Evolutionary conservation across 2,888 invertebrate species (phyloP).

Genomic region (Stenchaetothrips biformis): DNA sequence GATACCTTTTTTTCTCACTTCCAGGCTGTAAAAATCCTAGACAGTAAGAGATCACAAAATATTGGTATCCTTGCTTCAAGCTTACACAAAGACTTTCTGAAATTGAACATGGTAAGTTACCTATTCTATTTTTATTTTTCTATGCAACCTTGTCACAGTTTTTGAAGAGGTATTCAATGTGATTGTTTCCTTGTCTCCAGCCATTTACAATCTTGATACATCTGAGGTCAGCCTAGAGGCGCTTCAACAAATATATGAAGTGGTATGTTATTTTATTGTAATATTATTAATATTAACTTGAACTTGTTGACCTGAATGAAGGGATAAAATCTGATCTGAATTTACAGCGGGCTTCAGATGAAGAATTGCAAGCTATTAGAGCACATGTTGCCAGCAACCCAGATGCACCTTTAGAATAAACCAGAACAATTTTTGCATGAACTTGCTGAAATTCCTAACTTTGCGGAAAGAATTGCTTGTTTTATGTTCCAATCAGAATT

Average conservation of each 20-base stretch:
- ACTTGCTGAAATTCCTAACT: slow-evolving; percentile 81
- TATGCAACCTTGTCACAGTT: slow-evolving; percentile 14
- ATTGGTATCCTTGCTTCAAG: slow-evolving; percentile 92
- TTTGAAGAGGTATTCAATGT: not conserved
- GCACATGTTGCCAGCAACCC: slow-evolving; percentile 64
- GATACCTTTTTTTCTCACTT: slow-evolving; percentile 32
- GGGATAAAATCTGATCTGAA: slow-evolving; percentile 4
- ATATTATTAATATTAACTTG: not conserved
- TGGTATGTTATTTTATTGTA: slow-evolving; percentile 63
- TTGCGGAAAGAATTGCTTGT: slow-evolving; percentile 85
- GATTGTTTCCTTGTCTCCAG: slow-evolving; percentile 43
- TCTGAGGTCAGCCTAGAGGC: slow-evolving; percentile 83
- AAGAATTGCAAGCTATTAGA: slow-evolving; percentile 73
- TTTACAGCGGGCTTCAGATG: slow-evolving; percentile 69
- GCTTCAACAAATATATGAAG: slow-evolving; percentile 84
- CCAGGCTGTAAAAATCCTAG: slow-evolving; percentile 79
- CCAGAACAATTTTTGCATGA: slow-evolving; percentile 89
- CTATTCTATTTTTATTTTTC: slow-evolving; percentile 29
- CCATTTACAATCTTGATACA: slow-evolving; percentile 89
- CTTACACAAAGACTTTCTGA: slow-evolving; percentile 81
- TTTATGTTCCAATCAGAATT: slow-evolving; percentile 91
- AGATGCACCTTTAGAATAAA: slow-evolving; percentile 77
- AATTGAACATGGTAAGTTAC: slow-evolving; percentile 66
- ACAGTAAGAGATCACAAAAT: slow-evolving; percentile 87
- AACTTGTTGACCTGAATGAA: not conserved